phyloP scores from a whole-genome alignment of 2,113 vertebrate genomes.

The Orthonyx spaldingii region DNA sequence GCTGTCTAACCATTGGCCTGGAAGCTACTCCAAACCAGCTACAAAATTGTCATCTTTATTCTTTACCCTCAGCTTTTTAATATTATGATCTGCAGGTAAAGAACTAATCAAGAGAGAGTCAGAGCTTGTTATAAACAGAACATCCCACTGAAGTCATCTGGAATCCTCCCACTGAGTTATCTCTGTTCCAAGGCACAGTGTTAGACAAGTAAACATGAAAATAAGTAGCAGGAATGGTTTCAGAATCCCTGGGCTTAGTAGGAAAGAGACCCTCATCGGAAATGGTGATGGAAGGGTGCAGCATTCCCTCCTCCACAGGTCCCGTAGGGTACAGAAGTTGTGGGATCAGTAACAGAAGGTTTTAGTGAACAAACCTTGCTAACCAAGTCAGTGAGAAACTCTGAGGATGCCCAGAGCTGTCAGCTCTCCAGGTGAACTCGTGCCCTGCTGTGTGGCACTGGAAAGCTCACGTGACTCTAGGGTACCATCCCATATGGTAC shows the following conservation, averaged over 20 bases:
- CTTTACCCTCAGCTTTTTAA: background rate
- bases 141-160: background rate
- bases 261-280: background rate
- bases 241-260: background rate
- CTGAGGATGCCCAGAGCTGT: background rate
- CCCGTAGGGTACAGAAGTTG: background rate
- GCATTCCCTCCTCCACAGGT: background rate
- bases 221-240: background rate
- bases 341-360: background rate
- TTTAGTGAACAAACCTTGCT: background rate
- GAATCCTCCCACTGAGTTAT: background rate
- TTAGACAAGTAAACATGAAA: background rate
- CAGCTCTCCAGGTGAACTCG: background rate
- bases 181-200: background rate
- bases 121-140: slow-evolving; percentile 5
- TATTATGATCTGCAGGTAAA: background rate
- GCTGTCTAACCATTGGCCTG: background rate
- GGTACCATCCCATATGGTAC: accelerated
- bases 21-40: background rate
- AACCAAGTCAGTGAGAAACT: background rate
- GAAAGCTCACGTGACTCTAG: background rate
- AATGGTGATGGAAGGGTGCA: background rate
- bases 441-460: background rate
- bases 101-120: background rate
- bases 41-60: background rate